Evolutionary conservation across 2,797 vertebrate species (phyloP).

Genomic region (Gymnocypris eckloni): DNA sequence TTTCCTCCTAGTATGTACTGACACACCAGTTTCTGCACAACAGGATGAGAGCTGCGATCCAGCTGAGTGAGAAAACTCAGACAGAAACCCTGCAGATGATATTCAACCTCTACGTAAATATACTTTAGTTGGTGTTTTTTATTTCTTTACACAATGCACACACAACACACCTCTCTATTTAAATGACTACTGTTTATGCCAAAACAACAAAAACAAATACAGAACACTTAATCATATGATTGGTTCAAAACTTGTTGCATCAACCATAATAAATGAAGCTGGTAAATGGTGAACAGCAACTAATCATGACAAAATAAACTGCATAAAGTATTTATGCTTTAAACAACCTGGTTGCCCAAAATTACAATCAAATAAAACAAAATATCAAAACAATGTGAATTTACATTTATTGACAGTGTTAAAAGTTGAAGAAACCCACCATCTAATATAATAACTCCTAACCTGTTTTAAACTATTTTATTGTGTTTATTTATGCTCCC

Average conservation of each 20-base stretch:
- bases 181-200: neutral
- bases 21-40: constrained; percentile 91
- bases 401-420: neutral
- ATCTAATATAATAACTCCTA: neutral
- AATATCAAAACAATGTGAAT: neutral
- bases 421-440: neutral
- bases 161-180: neutral
- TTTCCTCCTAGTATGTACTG: constrained; percentile 88
- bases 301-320: neutral
- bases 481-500: neutral
- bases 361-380: too few relatives aligned
- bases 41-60: constrained; percentile 89
- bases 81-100: constrained; percentile 87
- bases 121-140: neutral
- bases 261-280: neutral
- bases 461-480: neutral
- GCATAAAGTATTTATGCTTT: neutral
- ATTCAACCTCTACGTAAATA: constrained; percentile 3
- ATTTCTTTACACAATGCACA: neutral
- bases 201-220: neutral
- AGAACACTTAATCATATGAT: neutral
- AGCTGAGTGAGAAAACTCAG: constrained; percentile 96
- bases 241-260: neutral
- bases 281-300: neutral
- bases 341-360: neutral